A percentile compares a stretch with the other conserved stretches of the same genome.
These are phyloP conservation scores for Nyctalus aviator DNA, from an alignment of 2,797 vertebrate genomes.

Conservation along the genomic window DNA sequence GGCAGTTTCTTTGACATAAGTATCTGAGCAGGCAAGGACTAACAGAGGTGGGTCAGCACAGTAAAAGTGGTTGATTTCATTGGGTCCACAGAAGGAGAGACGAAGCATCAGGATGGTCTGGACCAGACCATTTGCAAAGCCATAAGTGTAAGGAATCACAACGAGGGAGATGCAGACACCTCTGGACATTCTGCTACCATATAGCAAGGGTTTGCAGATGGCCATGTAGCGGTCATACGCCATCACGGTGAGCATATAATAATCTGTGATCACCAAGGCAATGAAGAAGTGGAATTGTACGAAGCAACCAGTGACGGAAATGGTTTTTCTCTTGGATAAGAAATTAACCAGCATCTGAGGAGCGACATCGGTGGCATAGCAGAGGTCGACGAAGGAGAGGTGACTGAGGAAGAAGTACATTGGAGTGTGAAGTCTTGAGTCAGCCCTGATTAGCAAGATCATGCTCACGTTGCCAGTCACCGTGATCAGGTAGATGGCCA, in stretches of 20 bases:
- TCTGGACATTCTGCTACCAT: slow-evolving; percentile 74
- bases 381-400: slow-evolving; percentile 79
- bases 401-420: slow-evolving; percentile 82
- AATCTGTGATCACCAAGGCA: slow-evolving; percentile 75
- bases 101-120: slow-evolving; percentile 75
- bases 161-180: slow-evolving; percentile 59
- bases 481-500: slow-evolving; percentile 62
- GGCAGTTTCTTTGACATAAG: slow-evolving; percentile 65
- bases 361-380: slow-evolving; percentile 64
- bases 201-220: slow-evolving; percentile 79
- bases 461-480: slow-evolving; percentile 53
- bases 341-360: slow-evolving; percentile 78
- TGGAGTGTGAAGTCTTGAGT: slow-evolving; percentile 73
- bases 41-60: slow-evolving; percentile 80
- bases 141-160: slow-evolving; percentile 45
- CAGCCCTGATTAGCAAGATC: slow-evolving; percentile 74
- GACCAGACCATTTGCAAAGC: slow-evolving; percentile 66
- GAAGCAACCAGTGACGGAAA: slow-evolving; percentile 74
- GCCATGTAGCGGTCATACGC: slow-evolving; percentile 78
- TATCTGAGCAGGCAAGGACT: slow-evolving; percentile 79
- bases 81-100: slow-evolving; percentile 77
- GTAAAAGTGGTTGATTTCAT: slow-evolving; percentile 80
- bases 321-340: slow-evolving; percentile 71
- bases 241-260: slow-evolving; percentile 76
- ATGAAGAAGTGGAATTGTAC: slow-evolving; percentile 79